phyloP scores from a whole-genome alignment of 2,888 invertebrate species.

The Eilema caniola region DNA sequence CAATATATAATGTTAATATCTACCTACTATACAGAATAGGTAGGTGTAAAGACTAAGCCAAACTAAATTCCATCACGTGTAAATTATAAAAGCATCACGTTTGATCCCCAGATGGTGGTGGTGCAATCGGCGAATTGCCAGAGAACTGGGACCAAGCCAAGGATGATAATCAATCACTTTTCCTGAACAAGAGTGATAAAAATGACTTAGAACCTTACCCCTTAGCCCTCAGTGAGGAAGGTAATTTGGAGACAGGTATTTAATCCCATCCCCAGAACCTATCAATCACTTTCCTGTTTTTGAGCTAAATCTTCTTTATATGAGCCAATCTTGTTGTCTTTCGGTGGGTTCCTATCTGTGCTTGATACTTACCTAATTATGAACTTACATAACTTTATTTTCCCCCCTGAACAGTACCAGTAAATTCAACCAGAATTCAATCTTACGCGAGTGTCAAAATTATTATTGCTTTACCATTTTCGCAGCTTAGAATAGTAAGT shows the following conservation, averaged over 20 bases:
- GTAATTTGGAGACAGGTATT: constrained; percentile 58
- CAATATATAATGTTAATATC: too few species aligned
- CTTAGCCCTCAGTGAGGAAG: constrained; percentile 84
- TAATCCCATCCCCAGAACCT: constrained; percentile 15
- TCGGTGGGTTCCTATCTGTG: too few species aligned
- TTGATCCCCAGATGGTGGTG: constrained; percentile 69
- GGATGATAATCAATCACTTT: constrained; percentile 83
- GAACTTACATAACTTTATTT: too few species aligned
- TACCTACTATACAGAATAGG: too few species aligned
- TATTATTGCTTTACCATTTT: too few species aligned
- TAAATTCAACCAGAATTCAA: too few species aligned
- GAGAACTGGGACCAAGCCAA: constrained; percentile 86
- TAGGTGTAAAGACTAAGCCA: too few species aligned
- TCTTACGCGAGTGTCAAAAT: too few species aligned
- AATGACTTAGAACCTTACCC: constrained; percentile 85
- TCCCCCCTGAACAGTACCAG: too few species aligned
- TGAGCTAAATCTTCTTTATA: background rate
- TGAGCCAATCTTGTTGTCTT: background rate
- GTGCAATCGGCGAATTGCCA: constrained; percentile 80
- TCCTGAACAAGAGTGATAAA: constrained; percentile 86
- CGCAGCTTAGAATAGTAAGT: too few species aligned
- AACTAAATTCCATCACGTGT: background rate
- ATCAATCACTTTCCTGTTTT: background rate
- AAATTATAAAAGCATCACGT: background rate
- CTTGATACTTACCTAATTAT: too few species aligned